Percentiles rank a stretch among this genome's conserved stretches.
phyloP scores from a whole-genome alignment of 2,888 invertebrate genomes.

The Pardosa pseudoannulata region DNA sequence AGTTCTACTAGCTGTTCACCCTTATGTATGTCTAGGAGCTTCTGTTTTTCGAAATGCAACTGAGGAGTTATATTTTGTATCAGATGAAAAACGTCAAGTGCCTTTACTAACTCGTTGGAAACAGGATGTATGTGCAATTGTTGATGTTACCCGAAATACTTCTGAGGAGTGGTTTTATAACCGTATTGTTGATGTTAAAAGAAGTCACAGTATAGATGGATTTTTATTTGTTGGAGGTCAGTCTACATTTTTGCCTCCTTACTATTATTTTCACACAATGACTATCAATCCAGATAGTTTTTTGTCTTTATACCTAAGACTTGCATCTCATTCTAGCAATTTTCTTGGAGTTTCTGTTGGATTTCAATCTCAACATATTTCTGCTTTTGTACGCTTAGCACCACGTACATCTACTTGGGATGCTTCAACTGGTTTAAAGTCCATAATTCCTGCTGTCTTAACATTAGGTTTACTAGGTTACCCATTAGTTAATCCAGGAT shows the following conservation, averaged over 20 bases:
- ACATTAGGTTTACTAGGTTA: slow-evolving; percentile 94
- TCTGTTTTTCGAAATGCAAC: slow-evolving; percentile 88
- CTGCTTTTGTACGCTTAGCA: slow-evolving; percentile 90
- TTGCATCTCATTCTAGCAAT: slow-evolving; percentile 78
- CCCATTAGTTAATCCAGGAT: slow-evolving; percentile 94
- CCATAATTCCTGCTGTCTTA: slow-evolving; percentile 90
- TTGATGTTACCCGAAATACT: slow-evolving; percentile 90
- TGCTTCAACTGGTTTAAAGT: slow-evolving; percentile 82
- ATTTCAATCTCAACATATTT: slow-evolving; percentile 87
- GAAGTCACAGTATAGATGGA: slow-evolving; percentile 88
- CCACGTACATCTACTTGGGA: slow-evolving; percentile 93
- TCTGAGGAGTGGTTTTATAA: slow-evolving; percentile 88
- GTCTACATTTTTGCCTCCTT: slow-evolving; percentile 91
- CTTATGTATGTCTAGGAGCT: slow-evolving; percentile 90
- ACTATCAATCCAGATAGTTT: slow-evolving; percentile 89
- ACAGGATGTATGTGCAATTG: slow-evolving; percentile 85
- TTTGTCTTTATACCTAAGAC: slow-evolving; percentile 79
- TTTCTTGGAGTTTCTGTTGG: slow-evolving; percentile 89
- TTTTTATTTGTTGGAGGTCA: slow-evolving; percentile 89
- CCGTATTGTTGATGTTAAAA: slow-evolving; percentile 84
- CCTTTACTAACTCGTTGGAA: slow-evolving; percentile 90
- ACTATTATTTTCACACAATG: slow-evolving; percentile 84
- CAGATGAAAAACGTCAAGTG: slow-evolving; percentile 71
- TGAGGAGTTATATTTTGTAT: slow-evolving; percentile 77
- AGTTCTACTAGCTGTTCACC: slow-evolving; percentile 92